A percentile compares a stretch with the other conserved stretches of the same genome.
These are phyloP conservation scores for Rhinoraja longicauda DNA, from an alignment of 2,797 vertebrate genomes.

Conservation along the genomic window DNA sequence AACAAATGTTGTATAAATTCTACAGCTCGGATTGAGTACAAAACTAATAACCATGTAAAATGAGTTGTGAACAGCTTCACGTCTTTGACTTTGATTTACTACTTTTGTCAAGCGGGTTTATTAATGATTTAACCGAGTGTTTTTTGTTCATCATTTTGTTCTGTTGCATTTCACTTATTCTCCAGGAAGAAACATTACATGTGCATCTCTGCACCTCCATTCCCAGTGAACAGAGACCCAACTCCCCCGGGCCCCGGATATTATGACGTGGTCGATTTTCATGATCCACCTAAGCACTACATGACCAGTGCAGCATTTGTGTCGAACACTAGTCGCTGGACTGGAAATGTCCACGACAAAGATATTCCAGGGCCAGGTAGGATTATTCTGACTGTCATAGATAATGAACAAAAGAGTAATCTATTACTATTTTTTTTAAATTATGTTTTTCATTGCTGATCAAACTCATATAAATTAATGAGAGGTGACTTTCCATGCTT, in stretches of 20 bases:
- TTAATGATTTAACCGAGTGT: background rate
- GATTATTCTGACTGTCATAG: background rate
- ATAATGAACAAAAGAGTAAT: background rate
- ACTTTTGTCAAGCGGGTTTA: background rate
- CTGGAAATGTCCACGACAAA: background rate
- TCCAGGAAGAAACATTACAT: constrained; percentile 57
- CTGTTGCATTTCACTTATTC: constrained; percentile 43
- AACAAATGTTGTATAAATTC: background rate
- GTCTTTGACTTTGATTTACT: background rate
- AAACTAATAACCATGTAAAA: background rate
- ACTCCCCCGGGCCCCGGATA: constrained; percentile 62
- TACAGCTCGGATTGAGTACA: background rate
- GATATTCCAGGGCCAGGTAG: constrained; percentile 64
- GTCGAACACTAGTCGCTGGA: constrained; percentile 58
- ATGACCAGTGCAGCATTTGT: constrained; percentile 61
- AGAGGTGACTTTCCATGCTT: no score
- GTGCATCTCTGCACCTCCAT: constrained; percentile 57
- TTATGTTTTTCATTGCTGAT: background rate
- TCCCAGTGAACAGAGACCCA: constrained; percentile 53
- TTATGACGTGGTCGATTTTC: constrained; percentile 51
- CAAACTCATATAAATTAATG: no score
- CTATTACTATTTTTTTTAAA: background rate
- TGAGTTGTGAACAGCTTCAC: background rate
- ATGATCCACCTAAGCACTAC: constrained; percentile 47
- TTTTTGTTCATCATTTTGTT: constrained; percentile 33